Conservation (phyloP, 2,113 vertebrate genomes). For the Bungarus multicinctus region DNA sequence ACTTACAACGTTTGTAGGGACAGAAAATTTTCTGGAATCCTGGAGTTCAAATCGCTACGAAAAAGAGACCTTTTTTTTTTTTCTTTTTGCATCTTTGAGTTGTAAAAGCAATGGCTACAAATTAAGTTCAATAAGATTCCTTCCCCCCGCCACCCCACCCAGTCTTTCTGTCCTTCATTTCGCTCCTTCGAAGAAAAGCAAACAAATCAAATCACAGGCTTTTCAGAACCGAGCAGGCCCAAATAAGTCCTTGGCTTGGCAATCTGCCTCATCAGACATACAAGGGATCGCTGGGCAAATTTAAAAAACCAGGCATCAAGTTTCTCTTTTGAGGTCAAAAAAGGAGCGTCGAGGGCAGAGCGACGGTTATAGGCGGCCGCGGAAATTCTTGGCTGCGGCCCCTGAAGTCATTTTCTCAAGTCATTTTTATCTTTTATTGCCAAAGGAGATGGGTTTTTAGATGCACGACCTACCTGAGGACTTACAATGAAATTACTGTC, state of each 20-base stretch:
- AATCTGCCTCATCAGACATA: not conserved
- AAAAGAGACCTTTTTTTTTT: not conserved
- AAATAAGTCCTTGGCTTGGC: not conserved
- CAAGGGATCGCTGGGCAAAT: no score
- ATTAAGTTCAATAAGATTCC: not conserved
- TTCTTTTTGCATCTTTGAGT: not conserved
- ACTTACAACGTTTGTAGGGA: constrained; percentile 66
- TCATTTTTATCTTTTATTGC: not conserved
- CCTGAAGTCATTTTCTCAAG: not conserved
- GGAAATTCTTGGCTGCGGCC: not conserved
- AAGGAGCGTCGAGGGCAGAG: not conserved
- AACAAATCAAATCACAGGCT: accelerated
- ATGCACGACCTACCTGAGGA: not conserved
- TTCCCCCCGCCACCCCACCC: no score
- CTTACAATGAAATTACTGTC: not conserved
- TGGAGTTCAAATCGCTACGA: constrained; percentile 87
- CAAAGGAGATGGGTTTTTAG: not conserved
- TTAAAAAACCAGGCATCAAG: not conserved
- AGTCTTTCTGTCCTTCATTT: not conserved
- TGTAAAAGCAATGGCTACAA: not conserved
- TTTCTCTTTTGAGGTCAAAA: not conserved
- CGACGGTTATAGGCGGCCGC: accelerated
- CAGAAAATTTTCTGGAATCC: constrained; percentile 63
- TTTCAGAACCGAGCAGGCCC: not conserved
- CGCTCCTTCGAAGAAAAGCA: not conserved